Percentiles rank a stretch among this genome's conserved stretches.
These are phyloP conservation scores for Setipinna tenuifilis DNA, from an alignment of 2,797 vertebrate genomes.

Conservation along the genomic window DNA sequence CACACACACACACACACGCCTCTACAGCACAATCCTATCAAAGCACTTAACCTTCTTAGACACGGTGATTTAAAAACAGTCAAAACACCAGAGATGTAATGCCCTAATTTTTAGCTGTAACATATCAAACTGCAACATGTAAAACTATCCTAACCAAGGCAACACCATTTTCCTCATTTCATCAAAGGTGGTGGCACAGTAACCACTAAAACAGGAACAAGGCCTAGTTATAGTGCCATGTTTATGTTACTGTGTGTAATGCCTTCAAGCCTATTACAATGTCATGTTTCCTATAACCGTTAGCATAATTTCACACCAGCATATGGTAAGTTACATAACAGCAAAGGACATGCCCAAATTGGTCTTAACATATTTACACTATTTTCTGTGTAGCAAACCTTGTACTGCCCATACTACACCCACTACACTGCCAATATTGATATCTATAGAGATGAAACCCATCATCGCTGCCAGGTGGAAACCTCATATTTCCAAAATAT, in stretches of 20 bases:
- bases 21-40: background rate
- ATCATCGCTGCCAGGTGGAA: too few relatives aligned
- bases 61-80: background rate
- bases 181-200: background rate
- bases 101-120: background rate
- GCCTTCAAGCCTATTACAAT: background rate
- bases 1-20: background rate
- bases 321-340: background rate
- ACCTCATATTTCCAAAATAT: too few relatives aligned
- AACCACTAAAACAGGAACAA: background rate
- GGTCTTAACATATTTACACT: background rate
- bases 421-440: background rate
- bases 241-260: too few relatives aligned
- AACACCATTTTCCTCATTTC: background rate
- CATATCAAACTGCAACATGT: constrained; percentile 26
- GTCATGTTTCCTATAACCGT: background rate
- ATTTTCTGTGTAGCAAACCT: background rate
- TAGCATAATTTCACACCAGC: background rate
- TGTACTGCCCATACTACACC: too few relatives aligned
- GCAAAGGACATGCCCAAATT: background rate
- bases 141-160: background rate
- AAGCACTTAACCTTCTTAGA: background rate
- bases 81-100: background rate
- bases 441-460: background rate
- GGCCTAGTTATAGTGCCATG: too few relatives aligned